phyloP scores from a whole-genome alignment of 2,888 invertebrate genomes.

The Tachina grossa region DNA sequence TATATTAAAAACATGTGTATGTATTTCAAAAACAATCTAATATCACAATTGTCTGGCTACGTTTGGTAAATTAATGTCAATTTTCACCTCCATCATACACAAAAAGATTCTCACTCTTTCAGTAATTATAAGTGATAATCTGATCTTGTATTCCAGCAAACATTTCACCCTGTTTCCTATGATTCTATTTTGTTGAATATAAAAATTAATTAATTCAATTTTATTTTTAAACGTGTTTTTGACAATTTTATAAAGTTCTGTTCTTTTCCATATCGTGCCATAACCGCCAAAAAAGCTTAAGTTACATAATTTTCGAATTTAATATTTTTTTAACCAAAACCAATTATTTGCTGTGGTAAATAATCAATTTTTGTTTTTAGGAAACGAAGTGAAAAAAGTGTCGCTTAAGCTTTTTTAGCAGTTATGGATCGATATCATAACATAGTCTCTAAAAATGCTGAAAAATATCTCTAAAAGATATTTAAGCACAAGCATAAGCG shows the following conservation, averaged over 20 bases:
- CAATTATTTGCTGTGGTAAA: too few species aligned
- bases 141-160: not conserved
- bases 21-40: too few species aligned
- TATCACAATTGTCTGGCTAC: too few species aligned
- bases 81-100: too few species aligned
- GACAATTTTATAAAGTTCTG: conserved; percentile 57
- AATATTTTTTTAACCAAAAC: too few species aligned
- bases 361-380: too few species aligned
- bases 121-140: not conserved
- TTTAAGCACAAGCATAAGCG: conserved; percentile 7
- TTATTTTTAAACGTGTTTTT: conserved; percentile 4
- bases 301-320: too few species aligned
- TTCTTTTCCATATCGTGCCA: not conserved
- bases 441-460: conserved; percentile 45
- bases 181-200: conserved; percentile 30
- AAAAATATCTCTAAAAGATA: conserved; percentile 16
- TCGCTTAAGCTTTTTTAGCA: too few species aligned
- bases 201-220: conserved; percentile 34
- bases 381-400: too few species aligned
- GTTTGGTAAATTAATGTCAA: too few species aligned
- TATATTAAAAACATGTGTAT: too few species aligned
- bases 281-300: not conserved
- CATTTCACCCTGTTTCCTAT: conserved; percentile 14
- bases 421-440: too few species aligned
- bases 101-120: not conserved